phyloP scores from a whole-genome alignment of 2,888 invertebrate species.

The Ceriagrion tenellum region DNA sequence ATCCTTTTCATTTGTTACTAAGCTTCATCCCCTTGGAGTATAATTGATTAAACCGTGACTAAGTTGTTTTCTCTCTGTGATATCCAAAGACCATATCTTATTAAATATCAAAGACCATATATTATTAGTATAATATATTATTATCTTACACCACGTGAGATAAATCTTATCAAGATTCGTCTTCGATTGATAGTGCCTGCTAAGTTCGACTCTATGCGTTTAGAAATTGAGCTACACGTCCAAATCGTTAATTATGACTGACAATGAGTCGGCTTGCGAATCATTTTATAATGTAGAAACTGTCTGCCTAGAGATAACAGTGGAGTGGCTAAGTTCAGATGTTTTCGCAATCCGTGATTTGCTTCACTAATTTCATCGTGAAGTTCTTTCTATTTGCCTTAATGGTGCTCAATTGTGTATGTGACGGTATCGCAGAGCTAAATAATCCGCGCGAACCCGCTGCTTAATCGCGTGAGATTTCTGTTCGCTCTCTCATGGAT shows the following conservation, averaged over 20 bases:
- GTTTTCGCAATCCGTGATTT: too few species aligned
- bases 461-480: neutral
- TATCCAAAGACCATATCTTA: too few species aligned
- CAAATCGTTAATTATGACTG: too few species aligned
- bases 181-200: neutral
- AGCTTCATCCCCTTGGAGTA: neutral
- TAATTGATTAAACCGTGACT: neutral
- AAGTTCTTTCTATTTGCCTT: neutral
- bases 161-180: neutral
- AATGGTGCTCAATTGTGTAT: neutral
- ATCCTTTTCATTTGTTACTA: too few species aligned
- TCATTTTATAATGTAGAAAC: too few species aligned
- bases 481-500: neutral
- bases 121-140: too few species aligned
- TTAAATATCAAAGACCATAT: too few species aligned
- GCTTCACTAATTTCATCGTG: too few species aligned
- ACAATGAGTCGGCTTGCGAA: too few species aligned
- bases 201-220: neutral
- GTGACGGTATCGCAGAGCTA: neutral
- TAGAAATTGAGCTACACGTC: neutral
- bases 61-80: neutral
- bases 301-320: too few species aligned
- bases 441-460: neutral
- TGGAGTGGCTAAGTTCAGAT: too few species aligned
- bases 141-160: neutral